Evolutionary conservation across 2,113 vertebrate genomes (phyloP), one percentile per base, ranked within the genome.

Genomic region (Acrocephalus kingi): DNA sequence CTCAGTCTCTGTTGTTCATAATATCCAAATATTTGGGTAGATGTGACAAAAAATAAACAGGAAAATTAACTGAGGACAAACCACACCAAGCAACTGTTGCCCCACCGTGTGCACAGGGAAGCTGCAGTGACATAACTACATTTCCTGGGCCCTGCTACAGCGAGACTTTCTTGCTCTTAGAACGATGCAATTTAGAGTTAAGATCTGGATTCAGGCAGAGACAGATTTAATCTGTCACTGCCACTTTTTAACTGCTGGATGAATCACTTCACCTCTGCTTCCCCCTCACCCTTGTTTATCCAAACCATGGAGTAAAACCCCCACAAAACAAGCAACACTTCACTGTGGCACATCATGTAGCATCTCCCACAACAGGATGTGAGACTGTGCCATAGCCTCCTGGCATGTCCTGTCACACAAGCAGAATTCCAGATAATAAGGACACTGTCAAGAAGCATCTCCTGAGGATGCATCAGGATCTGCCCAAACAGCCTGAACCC

Each of bases 401-500:
- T 61, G 75, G 75, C 20, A 25, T 28, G 37, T 92, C 79, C 83
- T 90, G 76, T 90, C 95, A 97, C 83, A 92, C 83, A 23, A 58
- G 51, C 76, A 84, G 72, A 90, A 86, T 77, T 78, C 83, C 72
- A 89, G 68, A 87, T 59, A 66, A 92, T 51, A 89, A 90, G 72
- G 35, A 59, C 64, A 58, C 52, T 92, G 83, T 73, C 83, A 84
- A 63, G 86, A 71, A 83, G 68, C 93, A 92, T 78, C 83, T 95
- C 90, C 59, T 35, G 48, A 90, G 86, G 79, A 88, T 82, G 66
- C 61, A 72, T 54, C 18, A 80, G 52, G 55, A 89, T 78, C 55
- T 93, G 79, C 86, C 63, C 68, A 86, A 87, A 41, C 46, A 92
- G 82, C 66, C 79, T 52, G 59, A n/a, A 18, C 37, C 37, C 24